Conservation (phyloP, 2,113 vertebrate species). For the Gasterosteus nipponicus region DNA sequence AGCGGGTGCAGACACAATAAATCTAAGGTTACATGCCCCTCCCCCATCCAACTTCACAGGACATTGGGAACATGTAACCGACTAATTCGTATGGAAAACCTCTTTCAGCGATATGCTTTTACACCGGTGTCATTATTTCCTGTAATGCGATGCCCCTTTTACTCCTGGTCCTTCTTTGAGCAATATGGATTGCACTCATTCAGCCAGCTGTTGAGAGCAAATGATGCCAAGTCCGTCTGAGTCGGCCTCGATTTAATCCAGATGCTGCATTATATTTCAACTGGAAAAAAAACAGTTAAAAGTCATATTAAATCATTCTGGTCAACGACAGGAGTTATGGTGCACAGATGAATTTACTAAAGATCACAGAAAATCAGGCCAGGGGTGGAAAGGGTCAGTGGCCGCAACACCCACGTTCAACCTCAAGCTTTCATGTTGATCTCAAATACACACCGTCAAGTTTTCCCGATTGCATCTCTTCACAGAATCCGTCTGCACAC, state of each 20-base stretch:
- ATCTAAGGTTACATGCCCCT: conserved; percentile 70
- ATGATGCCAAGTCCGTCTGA: conserved; percentile 30
- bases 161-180: conserved; percentile 38
- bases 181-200: conserved; percentile 28
- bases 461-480: background rate
- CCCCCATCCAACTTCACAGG: conserved; percentile 22
- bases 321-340: conserved; percentile 39
- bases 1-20: conserved; percentile 72
- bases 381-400: background rate
- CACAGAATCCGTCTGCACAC: background rate
- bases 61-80: conserved; percentile 45
- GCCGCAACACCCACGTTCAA: background rate
- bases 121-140: conserved; percentile 56
- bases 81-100: conserved; percentile 63
- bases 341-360: conserved; percentile 20
- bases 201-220: conserved; percentile 43
- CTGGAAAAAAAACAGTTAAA: conserved; percentile 11
- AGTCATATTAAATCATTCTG: conserved; percentile 22
- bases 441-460: background rate
- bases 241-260: conserved; percentile 40
- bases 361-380: background rate
- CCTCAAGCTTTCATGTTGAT: no score
- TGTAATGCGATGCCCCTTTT: conserved; percentile 56
- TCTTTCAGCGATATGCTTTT: conserved; percentile 72
- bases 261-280: conserved; percentile 29